Evolutionary conservation across 2,797 vertebrate genomes (phyloP).

Genomic region (Monodelphis domestica): DNA sequence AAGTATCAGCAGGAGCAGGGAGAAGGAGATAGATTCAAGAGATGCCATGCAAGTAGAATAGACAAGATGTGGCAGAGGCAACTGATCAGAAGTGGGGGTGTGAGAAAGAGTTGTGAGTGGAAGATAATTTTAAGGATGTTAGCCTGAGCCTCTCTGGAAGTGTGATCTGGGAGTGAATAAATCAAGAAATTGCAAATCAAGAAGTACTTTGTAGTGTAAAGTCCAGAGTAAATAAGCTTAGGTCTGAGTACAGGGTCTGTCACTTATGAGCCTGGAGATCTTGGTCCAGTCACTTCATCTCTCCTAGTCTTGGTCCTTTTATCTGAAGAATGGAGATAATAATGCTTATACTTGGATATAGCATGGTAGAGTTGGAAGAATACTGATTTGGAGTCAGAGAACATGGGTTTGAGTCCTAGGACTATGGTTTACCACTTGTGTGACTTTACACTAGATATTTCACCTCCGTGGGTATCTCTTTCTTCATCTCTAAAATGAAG

Average conservation of each 20-base stretch:
- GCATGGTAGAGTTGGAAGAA: no score
- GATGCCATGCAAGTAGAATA: neutral
- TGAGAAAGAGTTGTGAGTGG: neutral
- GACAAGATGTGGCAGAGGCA: neutral
- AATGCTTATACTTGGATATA: neutral
- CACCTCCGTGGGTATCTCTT: neutral
- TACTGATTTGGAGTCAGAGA: neutral
- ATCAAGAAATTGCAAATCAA: neutral
- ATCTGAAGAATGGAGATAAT: neutral
- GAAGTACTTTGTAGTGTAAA: neutral
- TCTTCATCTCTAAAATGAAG: neutral
- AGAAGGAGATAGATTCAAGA: neutral
- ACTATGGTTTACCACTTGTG: no score
- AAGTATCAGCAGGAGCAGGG: neutral
- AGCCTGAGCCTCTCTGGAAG: neutral
- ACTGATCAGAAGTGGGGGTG: neutral
- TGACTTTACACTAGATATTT: neutral
- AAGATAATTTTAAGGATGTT: neutral
- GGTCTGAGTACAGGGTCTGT: neutral
- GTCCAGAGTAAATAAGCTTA: neutral
- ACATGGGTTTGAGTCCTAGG: neutral
- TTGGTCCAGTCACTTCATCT: no score
- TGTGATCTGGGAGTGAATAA: neutral
- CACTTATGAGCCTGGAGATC: no score
- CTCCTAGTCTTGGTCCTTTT: no score